phyloP scores from a whole-genome alignment of 37 sponge, comb jelly and placozoan species.

The Halichondria panicea region DNA sequence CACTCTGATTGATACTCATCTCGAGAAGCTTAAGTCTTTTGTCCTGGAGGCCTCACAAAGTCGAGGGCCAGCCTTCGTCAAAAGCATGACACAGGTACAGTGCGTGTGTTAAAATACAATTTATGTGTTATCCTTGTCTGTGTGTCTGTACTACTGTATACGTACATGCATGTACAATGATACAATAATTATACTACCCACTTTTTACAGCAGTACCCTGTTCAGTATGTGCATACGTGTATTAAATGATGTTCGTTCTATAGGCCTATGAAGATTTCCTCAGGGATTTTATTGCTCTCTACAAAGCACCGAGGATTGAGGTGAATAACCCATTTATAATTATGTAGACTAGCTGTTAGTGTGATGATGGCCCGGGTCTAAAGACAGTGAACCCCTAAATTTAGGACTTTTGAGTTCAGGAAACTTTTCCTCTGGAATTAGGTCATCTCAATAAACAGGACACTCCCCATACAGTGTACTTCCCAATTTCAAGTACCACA shows the following conservation, averaged over 20 bases:
- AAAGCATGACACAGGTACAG: not conserved
- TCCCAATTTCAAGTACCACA: too few relatives aligned
- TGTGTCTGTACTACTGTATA: not conserved
- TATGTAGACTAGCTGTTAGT: too few relatives aligned
- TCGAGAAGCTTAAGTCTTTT: constrained; percentile 53
- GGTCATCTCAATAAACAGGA: not conserved
- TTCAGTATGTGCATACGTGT: not conserved
- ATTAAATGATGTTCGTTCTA: too few relatives aligned
- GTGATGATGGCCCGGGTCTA: too few relatives aligned
- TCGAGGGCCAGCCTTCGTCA: not conserved
- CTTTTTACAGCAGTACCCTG: not conserved
- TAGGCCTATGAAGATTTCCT: constrained; percentile 41
- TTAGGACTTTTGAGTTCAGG: too few relatives aligned
- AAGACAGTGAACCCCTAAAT: too few relatives aligned
- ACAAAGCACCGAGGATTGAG: constrained; percentile 61
- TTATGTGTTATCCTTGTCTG: not conserved
- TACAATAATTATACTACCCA: too few relatives aligned
- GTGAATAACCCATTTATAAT: too few relatives aligned
- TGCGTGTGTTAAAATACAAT: not conserved
- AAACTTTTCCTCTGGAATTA: not conserved
- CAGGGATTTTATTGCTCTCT: constrained; percentile 37
- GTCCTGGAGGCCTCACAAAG: constrained; percentile 43
- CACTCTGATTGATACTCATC: constrained; percentile 66
- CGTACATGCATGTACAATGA: too few relatives aligned
- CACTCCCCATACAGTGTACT: too few relatives aligned